phyloP scores from a whole-genome alignment of 1,140 invertebrate genomes.

The Anastrepha ludens region DNA sequence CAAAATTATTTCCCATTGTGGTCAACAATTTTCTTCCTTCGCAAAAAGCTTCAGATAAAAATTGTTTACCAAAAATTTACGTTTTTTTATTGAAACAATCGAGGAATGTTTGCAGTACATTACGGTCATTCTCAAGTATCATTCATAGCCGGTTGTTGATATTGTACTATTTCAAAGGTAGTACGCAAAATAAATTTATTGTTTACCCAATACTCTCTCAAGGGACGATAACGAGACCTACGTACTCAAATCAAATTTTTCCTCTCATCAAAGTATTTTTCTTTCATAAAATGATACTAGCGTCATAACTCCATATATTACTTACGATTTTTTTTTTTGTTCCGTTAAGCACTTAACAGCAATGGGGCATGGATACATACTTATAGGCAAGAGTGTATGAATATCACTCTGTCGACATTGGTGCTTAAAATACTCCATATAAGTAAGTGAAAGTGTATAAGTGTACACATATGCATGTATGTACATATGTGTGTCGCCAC shows the following conservation, averaged over 20 bases:
- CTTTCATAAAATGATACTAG: slow-evolving; percentile 13
- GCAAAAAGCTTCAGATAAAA: too few relatives aligned
- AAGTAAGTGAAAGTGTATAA: neutral
- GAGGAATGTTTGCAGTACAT: too few relatives aligned
- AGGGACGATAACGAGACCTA: neutral
- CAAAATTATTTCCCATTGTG: too few relatives aligned
- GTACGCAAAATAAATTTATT: neutral
- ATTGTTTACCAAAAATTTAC: too few relatives aligned
- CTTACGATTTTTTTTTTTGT: neutral
- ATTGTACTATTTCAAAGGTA: neutral
- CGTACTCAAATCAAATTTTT: slow-evolving; percentile 2
- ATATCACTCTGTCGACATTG: neutral
- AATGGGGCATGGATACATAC: neutral
- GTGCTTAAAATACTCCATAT: neutral
- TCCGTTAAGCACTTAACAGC: neutral
- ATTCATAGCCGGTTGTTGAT: neutral
- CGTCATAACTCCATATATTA: slow-evolving; percentile 4
- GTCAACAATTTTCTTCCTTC: too few relatives aligned
- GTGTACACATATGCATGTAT: neutral
- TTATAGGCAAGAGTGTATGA: neutral
- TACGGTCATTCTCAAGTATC: neutral
- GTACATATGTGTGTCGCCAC: neutral
- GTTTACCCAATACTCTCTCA: neutral
- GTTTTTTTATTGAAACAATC: too few relatives aligned
- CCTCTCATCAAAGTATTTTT: slow-evolving; percentile 20